phyloP scores from a whole-genome alignment of 2,113 vertebrate genomes.

The Aegypius monachus region DNA sequence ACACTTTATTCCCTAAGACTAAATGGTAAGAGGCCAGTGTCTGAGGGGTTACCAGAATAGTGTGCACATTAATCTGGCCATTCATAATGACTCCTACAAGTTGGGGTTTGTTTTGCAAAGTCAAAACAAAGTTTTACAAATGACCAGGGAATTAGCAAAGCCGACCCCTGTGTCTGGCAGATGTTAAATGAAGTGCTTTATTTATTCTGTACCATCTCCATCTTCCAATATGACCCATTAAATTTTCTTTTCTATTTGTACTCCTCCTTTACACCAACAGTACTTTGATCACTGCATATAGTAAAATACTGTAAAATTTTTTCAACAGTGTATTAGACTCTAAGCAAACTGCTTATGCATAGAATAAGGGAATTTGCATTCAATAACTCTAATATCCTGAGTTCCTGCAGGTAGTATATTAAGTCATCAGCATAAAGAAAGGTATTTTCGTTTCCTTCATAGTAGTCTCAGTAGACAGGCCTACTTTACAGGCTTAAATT shows the following conservation, averaged over 20 bases:
- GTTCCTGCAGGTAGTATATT: not conserved
- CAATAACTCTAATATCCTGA: not conserved
- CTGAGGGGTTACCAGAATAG: not conserved
- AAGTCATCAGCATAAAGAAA: not conserved
- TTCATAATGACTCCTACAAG: not conserved
- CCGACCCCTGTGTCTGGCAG: not conserved
- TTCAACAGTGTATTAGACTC: not conserved
- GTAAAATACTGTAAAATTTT: not conserved
- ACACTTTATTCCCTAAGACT: not conserved
- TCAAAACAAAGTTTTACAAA: not conserved
- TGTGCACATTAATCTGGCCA: not conserved
- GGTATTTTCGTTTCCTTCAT: not conserved
- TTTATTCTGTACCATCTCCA: not conserved
- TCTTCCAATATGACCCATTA: not conserved
- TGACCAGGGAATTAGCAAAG: not conserved
- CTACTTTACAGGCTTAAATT: not conserved
- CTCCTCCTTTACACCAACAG: not conserved
- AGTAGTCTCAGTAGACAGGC: not conserved
- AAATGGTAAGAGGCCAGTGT: not conserved
- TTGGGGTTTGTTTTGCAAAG: not conserved
- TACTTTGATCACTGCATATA: not conserved
- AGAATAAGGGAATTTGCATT: not conserved
- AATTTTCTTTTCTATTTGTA: not conserved
- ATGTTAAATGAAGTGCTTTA: not conserved
- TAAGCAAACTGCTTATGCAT: not conserved